Evolutionary conservation across 2,113 vertebrate genomes (phyloP).

Genomic region (Actinemys pallida): DNA sequence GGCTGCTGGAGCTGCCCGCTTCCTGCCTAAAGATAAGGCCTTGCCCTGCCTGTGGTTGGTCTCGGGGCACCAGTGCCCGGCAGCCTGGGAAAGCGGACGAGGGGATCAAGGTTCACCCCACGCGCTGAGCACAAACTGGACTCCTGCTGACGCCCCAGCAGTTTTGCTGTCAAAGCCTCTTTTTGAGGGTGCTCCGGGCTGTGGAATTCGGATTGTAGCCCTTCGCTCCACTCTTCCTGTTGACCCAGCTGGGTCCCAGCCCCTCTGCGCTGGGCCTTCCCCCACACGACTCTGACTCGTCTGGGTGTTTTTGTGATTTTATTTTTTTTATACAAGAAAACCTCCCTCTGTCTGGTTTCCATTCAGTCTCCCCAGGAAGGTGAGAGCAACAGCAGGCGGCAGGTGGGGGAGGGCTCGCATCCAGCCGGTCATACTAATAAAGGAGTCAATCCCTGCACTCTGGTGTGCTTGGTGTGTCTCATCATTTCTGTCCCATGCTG

Average conservation of each 20-base stretch:
- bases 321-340: slow-evolving; percentile 29
- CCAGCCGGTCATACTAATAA: slow-evolving; percentile 51
- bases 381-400: slow-evolving; percentile 19
- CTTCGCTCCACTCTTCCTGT: background rate
- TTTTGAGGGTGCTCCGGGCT: background rate
- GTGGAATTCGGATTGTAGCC: background rate
- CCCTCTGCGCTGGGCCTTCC: background rate
- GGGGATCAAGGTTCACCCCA: background rate
- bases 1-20: background rate
- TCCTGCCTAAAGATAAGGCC: background rate
- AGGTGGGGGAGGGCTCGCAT: slow-evolving; percentile 3
- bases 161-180: background rate
- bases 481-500: background rate
- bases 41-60: background rate
- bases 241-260: background rate
- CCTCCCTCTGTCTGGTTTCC: slow-evolving; percentile 7
- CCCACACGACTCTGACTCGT: slow-evolving; percentile 53
- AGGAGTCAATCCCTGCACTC: slow-evolving; percentile 12
- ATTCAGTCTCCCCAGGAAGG: background rate
- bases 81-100: background rate
- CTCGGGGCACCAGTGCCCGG: too few species aligned
- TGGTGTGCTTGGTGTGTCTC: background rate
- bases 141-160: background rate
- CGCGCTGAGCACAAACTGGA: accelerated
- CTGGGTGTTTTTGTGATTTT: slow-evolving; percentile 56